Base-by-base conservation (phyloP, 2,888 invertebrate genomes). In the Blera fallax region DNA sequence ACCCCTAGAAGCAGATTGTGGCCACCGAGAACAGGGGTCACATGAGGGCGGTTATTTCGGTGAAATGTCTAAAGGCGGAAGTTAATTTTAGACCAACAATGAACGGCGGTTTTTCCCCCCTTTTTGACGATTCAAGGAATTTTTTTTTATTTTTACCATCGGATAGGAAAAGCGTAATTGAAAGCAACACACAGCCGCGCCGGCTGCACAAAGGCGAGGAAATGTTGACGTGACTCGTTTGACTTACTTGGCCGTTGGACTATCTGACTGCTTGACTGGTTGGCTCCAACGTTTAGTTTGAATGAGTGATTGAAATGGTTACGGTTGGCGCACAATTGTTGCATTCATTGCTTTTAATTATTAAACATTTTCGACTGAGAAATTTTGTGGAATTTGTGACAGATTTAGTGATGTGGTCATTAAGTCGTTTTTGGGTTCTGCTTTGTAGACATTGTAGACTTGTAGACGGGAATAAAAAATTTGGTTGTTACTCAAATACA, bases 221-320 rank as follows among this genome's bases (percentile, higher is more conserved):
- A 21, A 50, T 50, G 73, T 29, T 73, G 73, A 50, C 50, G 60
- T 72, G 50, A 48, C 27, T 60, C 37, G 54, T 60, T 48, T 73
- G 40, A 11, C 14, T 40, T 40, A 40, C 40, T 40, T 40, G 73
- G 50, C 37, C 50, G 21, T 18, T 37, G 62, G 50, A 73, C 29
- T n/a, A 62, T 60, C 50, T 73, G 37, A 52, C 18, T 18, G n/a
- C 14, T 60, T 11, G 34, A n/a, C n/a, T n/a, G n/a, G n/a, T n/a
- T n/a, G n/a, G n/a, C n/a, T n/a, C n/a, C n/a, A n/a, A n/a, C n/a
- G n/a, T n/a, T n/a, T n/a, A n/a, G n/a, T n/a, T n/a, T n/a, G n/a
- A n/a, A n/a, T 73, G 32, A 72, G 52, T 73, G 29, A 73, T 73
- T 60, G 50, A 73, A 50, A 37, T 50, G 29, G 48, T 29, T 37